phyloP scores from a whole-genome alignment of 1,140 invertebrate species.

The Lithobius niger region DNA sequence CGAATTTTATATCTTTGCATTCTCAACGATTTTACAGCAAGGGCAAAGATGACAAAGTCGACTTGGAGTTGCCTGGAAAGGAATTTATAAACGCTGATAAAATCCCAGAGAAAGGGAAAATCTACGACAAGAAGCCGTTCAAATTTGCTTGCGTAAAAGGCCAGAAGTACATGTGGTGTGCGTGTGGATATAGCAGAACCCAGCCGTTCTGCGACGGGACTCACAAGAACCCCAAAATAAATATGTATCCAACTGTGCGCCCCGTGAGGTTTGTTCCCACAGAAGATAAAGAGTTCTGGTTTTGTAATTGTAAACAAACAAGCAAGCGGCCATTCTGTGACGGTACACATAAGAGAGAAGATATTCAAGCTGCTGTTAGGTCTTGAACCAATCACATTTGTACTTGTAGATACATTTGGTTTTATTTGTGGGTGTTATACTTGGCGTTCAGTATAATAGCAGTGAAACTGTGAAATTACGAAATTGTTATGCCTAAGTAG shows the following conservation, averaged over 20 bases:
- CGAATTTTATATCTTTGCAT: too few species aligned
- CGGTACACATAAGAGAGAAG: constrained; percentile 68
- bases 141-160: constrained; percentile 53
- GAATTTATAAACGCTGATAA: constrained; percentile 18
- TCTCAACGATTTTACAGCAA: too few species aligned
- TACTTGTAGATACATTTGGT: too few species aligned
- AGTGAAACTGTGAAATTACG: too few species aligned
- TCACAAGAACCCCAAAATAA: constrained; percentile 58
- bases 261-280: constrained; percentile 71
- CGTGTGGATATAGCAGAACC: constrained; percentile 77
- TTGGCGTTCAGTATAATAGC: too few species aligned
- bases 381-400: too few species aligned
- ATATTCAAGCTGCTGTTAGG: constrained; percentile 40
- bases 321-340: constrained; percentile 92
- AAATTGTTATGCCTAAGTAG: too few species aligned
- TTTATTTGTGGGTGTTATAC: too few species aligned
- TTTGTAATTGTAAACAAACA: constrained; percentile 98
- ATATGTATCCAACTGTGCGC: constrained; percentile 31
- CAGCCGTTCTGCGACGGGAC: constrained; percentile 91
- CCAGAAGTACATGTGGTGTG: constrained; percentile 86
- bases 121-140: constrained; percentile 83
- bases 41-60: not conserved
- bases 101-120: constrained; percentile 43
- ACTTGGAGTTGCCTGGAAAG: constrained; percentile 13
- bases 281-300: constrained; percentile 87